Evolutionary conservation across 2,888 invertebrate genomes (phyloP), one percentile per base, ranked within the genome.

Genomic region (Tetramorium bicarinatum): DNA sequence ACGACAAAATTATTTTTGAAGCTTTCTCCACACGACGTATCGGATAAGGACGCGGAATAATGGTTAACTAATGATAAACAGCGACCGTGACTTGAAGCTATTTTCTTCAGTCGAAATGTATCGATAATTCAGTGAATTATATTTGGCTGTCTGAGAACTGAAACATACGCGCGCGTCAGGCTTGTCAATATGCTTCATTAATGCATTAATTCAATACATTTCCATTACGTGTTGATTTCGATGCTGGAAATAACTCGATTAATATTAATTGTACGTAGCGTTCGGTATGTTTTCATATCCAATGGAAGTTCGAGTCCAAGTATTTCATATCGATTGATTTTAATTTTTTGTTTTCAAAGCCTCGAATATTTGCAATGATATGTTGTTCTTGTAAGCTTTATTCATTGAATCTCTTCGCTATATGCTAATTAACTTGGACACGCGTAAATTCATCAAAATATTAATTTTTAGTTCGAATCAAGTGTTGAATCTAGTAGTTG

Each of bases 371-470:
- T 11, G 18, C 21, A 38, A 41, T 52, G 4, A 4, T 71, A 52
- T 49, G 15, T 44, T 49, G 47, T 84, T 69, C 81, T 59, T 79
- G 59, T 44, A 38, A 72, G 38, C 29, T 49, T 71, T 52, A 82
- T 83, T 85, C 87, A 85, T 90, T 80, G 47, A 88, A 74, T 74
- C 69, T 67, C 41, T 11, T 25, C 83, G 83, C 72, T 86, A 11
- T 83, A 38, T 64, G 47, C 11, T 82, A 69, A 84, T 77, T 81
- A 75, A 80, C 61, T 52, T 34, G 15, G n/a, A 41, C 21, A 38
- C 71, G 21, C 15, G 54, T 34, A 71, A 4, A 49, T 47, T 47
- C 21, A 56, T 4, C 21, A 9, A 59, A 79, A 71, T 59, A 11
- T 4, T 11, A 13, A 47, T 38, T 74, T 47, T 80, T 13, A 80